phyloP scores from a whole-genome alignment of 1,140 invertebrate species.

The Bombyx mori region DNA sequence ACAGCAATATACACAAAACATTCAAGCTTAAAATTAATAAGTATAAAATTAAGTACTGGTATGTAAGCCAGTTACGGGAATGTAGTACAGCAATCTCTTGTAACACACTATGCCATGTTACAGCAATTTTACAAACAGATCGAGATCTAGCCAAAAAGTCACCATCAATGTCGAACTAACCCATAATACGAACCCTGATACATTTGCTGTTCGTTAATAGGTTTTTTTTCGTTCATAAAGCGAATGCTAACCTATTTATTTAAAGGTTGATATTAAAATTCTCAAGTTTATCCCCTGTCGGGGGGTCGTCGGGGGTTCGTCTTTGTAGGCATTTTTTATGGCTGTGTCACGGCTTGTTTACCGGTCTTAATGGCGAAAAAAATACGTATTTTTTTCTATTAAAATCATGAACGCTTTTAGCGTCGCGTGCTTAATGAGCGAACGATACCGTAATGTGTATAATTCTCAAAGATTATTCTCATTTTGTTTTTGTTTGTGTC shows the following conservation, averaged over 20 bases:
- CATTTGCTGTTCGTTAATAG: conserved; percentile 65
- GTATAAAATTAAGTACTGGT: too few relatives aligned
- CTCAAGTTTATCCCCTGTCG: conserved; percentile 3
- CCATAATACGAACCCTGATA: conserved; percentile 27
- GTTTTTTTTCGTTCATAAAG: conserved; percentile 65
- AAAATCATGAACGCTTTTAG: conserved; percentile 9
- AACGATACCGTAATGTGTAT: too few relatives aligned
- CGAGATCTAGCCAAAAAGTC: conserved; percentile 1
- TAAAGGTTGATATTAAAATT: conserved; percentile 66
- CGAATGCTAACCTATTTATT: conserved; percentile 69
- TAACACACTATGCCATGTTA: background rate
- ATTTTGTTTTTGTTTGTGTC: too few relatives aligned
- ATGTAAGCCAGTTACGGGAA: too few relatives aligned
- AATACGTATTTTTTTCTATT: conserved; percentile 41
- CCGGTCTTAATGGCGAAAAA: conserved; percentile 43
- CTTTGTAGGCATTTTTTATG: conserved; percentile 18
- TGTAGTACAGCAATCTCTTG: background rate
- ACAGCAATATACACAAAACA: background rate
- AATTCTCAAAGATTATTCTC: too few relatives aligned
- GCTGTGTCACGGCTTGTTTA: conserved; percentile 51
- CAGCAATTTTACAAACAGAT: background rate
- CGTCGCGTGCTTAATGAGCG: background rate
- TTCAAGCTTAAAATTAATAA: background rate
- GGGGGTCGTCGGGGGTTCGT: conserved; percentile 7
- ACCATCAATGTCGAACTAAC: conserved; percentile 3